Evolutionary conservation across 2,888 invertebrate genomes (phyloP).

Genomic region (Euclidia mi): DNA sequence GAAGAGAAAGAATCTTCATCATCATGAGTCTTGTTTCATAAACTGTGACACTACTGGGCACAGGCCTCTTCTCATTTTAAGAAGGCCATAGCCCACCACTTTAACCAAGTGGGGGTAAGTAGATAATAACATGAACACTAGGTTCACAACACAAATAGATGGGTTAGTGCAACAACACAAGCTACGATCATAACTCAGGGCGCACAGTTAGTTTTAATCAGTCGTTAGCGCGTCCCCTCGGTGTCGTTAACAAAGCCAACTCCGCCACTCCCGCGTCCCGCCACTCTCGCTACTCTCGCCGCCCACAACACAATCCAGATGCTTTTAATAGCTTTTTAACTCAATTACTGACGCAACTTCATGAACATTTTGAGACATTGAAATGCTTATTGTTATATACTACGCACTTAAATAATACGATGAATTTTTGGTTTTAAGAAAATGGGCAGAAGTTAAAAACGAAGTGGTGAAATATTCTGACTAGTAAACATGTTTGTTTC

Average conservation of each 20-base stretch:
- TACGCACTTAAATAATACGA: constrained; percentile 32
- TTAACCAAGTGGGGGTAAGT: no score
- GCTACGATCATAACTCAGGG: constrained; percentile 58
- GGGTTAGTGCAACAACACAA: constrained; percentile 31
- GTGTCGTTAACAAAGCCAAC: constrained; percentile 70
- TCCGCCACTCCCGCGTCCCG: constrained; percentile 39
- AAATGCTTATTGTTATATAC: constrained; percentile 55
- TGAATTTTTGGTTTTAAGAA: constrained; percentile 14
- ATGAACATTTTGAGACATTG: constrained; percentile 55
- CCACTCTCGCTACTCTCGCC: constrained; percentile 38
- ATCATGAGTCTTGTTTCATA: no score
- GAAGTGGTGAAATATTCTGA: no score
- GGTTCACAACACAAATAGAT: constrained; percentile 14
- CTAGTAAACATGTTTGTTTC: no score
- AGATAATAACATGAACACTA: constrained; percentile 4
- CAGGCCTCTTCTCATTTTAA: no score
- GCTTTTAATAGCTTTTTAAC: constrained; percentile 76
- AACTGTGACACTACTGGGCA: no score
- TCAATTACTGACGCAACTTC: constrained; percentile 62
- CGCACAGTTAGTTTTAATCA: constrained; percentile 70
- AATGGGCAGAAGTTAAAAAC: constrained; percentile 9
- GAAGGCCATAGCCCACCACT: no score
- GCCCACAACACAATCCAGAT: constrained; percentile 68
- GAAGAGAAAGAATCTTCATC: no score
- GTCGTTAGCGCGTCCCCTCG: constrained; percentile 61